Percentiles rank a stretch among this genome's conserved stretches.
Evolutionary conservation across 1,140 invertebrate genomes (phyloP).

Genomic region (Danaus plexippus): DNA sequence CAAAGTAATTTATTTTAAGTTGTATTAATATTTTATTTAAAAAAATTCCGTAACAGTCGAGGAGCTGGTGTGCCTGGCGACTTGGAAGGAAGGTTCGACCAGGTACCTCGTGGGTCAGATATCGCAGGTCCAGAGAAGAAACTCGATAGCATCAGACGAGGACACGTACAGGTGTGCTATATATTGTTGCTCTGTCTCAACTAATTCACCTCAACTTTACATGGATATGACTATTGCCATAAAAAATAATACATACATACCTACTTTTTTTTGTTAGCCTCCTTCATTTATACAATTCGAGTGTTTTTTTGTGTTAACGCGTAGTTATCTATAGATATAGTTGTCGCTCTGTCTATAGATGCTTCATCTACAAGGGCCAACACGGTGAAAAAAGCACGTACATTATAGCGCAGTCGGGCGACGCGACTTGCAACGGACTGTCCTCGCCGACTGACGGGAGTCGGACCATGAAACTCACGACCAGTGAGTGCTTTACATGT

Average conservation of each 20-base stretch:
- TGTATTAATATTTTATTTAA: conserved; percentile 20
- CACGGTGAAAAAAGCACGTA: conserved; percentile 70
- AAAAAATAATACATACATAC: too few species aligned
- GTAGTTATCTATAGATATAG: not conserved
- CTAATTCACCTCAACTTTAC: too few species aligned
- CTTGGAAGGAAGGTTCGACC: conserved; percentile 91
- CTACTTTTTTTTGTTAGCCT: too few species aligned
- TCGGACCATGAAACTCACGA: conserved; percentile 80
- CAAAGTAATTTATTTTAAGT: not conserved
- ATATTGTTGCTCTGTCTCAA: not conserved
- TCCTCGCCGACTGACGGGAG: conserved; percentile 83
- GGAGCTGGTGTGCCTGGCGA: conserved; percentile 87
- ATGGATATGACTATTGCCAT: too few species aligned
- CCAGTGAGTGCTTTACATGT: too few species aligned
- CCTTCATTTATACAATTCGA: too few species aligned
- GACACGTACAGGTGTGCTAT: conserved; percentile 69
- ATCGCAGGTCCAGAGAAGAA: conserved; percentile 70
- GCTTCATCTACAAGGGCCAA: conserved; percentile 65
- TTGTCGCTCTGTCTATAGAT: conserved; percentile 40
- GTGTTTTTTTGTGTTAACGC: too few species aligned
- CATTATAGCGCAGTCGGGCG: conserved; percentile 87
- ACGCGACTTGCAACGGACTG: conserved; percentile 89
- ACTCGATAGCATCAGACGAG: conserved; percentile 73
- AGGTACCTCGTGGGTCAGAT: conserved; percentile 87
- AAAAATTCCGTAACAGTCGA: conserved; percentile 82